A percentile compares a stretch with the other conserved stretches of the same genome.
Evolutionary conservation across 2,113 vertebrate species (phyloP).

Genomic region (Hucho hucho): DNA sequence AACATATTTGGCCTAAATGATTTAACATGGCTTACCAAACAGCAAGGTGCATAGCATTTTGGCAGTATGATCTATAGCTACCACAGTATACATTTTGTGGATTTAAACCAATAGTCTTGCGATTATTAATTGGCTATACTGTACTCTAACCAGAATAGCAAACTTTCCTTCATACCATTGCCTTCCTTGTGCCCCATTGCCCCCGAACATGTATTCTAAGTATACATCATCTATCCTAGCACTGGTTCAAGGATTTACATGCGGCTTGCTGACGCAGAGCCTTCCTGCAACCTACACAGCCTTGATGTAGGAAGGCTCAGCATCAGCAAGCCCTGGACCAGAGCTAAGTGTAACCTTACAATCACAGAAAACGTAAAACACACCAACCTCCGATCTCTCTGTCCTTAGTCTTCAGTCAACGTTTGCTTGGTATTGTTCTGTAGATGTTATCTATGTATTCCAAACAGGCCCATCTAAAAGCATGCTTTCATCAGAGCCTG

Average conservation of each 20-base stretch:
- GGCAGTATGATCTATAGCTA: background rate
- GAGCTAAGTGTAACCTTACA: background rate
- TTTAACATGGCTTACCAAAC: background rate
- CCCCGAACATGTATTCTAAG: too few relatives aligned
- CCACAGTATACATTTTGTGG: background rate
- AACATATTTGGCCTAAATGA: background rate
- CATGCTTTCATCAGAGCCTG: slow-evolving; percentile 5
- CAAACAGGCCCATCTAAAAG: slow-evolving; percentile 32
- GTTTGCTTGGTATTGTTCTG: background rate
- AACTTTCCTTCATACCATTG: too few relatives aligned
- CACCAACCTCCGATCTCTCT: too few relatives aligned
- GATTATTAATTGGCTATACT: background rate
- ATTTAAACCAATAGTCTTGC: background rate
- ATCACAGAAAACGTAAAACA: too few relatives aligned
- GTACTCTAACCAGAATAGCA: background rate
- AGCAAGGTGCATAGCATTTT: background rate
- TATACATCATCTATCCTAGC: background rate
- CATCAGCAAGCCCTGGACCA: background rate
- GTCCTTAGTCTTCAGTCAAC: background rate
- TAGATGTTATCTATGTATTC: slow-evolving; percentile 5
- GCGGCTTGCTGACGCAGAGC: background rate
- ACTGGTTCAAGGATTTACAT: too few relatives aligned
- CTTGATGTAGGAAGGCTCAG: background rate
- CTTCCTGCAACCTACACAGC: background rate
- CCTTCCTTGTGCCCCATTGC: too few relatives aligned